A percentile compares a stretch with the other conserved stretches of the same genome.
Conservation (phyloP, 2,113 vertebrate genomes). For the Budorcas taxicolor region DNA sequence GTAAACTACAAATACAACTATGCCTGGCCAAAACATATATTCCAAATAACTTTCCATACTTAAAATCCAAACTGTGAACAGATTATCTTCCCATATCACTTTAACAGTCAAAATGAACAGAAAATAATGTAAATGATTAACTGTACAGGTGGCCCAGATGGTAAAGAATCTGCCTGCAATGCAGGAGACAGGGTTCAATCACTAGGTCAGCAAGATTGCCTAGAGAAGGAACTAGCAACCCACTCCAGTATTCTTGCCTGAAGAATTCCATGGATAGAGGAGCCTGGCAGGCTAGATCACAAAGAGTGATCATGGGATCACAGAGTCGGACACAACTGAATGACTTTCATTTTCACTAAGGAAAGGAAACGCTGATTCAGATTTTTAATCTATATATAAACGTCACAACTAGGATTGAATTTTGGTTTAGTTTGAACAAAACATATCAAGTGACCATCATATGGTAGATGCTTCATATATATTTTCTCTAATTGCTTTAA, state of each 20-base stretch:
- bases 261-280: not conserved
- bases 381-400: not conserved
- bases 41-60: not conserved
- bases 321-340: not conserved
- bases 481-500: not conserved
- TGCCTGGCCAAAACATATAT: not conserved
- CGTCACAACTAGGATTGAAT: not conserved
- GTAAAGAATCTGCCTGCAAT: not conserved
- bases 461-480: not conserved
- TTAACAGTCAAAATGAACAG: constrained; percentile 3
- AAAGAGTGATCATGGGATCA: not conserved
- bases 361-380: not conserved
- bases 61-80: not conserved
- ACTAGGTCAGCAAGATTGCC: not conserved
- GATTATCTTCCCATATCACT: not conserved
- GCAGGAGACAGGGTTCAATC: not conserved
- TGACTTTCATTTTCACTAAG: not conserved
- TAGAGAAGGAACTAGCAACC: not conserved
- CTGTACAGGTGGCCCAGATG: not conserved
- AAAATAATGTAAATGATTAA: not conserved
- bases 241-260: not conserved
- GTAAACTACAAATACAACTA: not conserved
- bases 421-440: not conserved
- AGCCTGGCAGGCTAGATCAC: not conserved
- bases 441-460: not conserved